Evolutionary conservation across 2,797 vertebrate genomes (phyloP).

Genomic region (Hippoglossus hippoglossus): DNA sequence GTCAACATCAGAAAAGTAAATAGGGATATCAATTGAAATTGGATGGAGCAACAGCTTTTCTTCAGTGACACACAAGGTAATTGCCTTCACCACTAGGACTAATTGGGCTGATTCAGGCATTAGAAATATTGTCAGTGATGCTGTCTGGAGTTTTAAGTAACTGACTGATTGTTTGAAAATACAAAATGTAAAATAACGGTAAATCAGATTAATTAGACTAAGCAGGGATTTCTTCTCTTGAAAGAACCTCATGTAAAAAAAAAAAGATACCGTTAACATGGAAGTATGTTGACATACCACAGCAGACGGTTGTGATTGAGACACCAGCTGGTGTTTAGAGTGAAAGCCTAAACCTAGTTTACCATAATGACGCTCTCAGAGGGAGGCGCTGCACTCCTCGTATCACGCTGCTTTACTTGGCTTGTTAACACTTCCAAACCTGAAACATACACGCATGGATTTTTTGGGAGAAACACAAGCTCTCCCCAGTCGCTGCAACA

Average conservation of each 20-base stretch:
- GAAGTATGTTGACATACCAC: conserved; percentile 74
- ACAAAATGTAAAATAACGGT: background rate
- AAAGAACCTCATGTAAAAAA: conserved; percentile 28
- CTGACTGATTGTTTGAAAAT: conserved; percentile 16
- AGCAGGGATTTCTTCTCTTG: conserved; percentile 7
- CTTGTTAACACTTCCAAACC: conserved; percentile 64
- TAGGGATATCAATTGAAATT: conserved; percentile 34
- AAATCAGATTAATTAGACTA: background rate
- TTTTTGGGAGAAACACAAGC: conserved; percentile 59
- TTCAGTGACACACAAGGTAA: conserved; percentile 44
- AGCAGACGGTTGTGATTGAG: conserved; percentile 79
- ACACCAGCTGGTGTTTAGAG: conserved; percentile 82
- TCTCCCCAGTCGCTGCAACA: conserved; percentile 55
- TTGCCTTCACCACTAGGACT: conserved; percentile 36
- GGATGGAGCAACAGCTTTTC: conserved; percentile 22
- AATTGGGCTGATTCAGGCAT: conserved; percentile 53
- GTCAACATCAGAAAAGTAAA: conserved; percentile 41
- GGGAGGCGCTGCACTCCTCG: conserved; percentile 53
- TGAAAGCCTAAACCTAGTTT: conserved; percentile 76
- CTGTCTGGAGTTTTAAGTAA: conserved; percentile 39
- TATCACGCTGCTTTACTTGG: conserved; percentile 57
- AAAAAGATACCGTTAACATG: conserved; percentile 57
- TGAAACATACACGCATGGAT: conserved; percentile 55
- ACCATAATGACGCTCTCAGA: conserved; percentile 71
- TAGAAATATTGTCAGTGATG: conserved; percentile 32